Conservation (phyloP, 2,888 invertebrate species). For the Branchipolynoe longqiensis region DNA sequence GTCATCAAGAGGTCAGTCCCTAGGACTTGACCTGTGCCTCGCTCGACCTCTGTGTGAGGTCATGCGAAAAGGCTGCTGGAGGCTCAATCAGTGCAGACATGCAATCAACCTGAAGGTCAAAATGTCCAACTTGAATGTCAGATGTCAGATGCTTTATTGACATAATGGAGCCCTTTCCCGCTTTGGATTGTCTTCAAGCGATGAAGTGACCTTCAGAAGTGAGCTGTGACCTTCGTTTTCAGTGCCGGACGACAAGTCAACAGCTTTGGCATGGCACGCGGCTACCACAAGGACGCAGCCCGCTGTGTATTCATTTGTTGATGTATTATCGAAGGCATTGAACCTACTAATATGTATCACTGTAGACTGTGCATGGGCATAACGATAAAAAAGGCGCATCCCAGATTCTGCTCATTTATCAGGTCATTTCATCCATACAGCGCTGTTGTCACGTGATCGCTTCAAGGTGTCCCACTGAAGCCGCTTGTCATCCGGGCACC, state of each 20-base stretch:
- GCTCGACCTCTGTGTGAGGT: neutral
- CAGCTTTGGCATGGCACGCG: neutral
- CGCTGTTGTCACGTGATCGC: neutral
- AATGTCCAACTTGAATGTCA: constrained; percentile 20
- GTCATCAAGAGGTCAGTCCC: neutral
- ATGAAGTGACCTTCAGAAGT: neutral
- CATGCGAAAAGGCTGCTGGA: neutral
- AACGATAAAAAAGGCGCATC: neutral
- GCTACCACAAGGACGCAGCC: too few relatives aligned
- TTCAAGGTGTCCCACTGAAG: neutral
- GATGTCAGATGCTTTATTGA: neutral
- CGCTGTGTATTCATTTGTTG: too few relatives aligned
- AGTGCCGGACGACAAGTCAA: constrained; percentile 26
- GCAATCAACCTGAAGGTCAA: constrained; percentile 29
- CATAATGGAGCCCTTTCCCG: neutral
- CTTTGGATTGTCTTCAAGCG: neutral
- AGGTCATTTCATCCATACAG: neutral
- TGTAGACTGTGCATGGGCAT: too few relatives aligned
- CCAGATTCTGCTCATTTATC: neutral
- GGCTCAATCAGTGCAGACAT: neutral
- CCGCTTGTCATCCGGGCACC: neutral
- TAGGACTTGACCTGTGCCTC: too few relatives aligned
- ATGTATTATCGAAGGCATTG: too few relatives aligned
- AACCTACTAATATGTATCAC: too few relatives aligned
- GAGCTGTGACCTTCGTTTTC: neutral